Evolutionary conservation across 2,888 invertebrate species (phyloP), one percentile per base, ranked within the genome.

Genomic region (Julus scanicus): DNA sequence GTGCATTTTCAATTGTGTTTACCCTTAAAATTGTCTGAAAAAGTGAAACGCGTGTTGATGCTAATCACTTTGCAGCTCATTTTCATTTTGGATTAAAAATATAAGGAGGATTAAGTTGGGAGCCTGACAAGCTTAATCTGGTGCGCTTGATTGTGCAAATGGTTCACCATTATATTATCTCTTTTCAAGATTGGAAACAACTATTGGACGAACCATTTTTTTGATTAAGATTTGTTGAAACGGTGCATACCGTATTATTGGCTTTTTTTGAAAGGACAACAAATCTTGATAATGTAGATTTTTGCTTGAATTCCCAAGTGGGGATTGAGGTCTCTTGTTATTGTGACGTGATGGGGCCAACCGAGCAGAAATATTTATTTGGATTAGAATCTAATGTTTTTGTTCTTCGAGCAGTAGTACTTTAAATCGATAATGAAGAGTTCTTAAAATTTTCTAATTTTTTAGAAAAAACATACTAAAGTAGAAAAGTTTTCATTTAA

Each of bases 11-110:
- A 71, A 71, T 71, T 71, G 71, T 20, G 20, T 71, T 29, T 29
- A 29, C 71, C 71, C n/a, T 20, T 29, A 71, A 71, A 71, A 71
- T 71, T 71, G 71, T 71, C 71, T 71, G 71, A 71, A 71, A 71
- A 71, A 71, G 71, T 29, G 71, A 29, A 29, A 71, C 29, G 71
- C 71, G 71, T 29, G 71, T 71, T 71, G 71, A 71, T 71, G 71
- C 71, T 71, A 71, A 71, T 71, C 71, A n/a, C 71, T 71, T 44
- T 20, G 71, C 71, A 71, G 71, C 71, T 71, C 71, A 71, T 71
- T 71, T 71, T 71, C 71, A 71, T 71, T 71, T 71, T 29, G 71
- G 71, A 71, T 71, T 71, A 71, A 71, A 71, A 71, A 71, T 71
- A 71, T 71, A 71, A 71, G 71, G 71, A 71, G 71, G 71, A 71